These are phyloP conservation scores for Phymastichus coffea DNA, from an alignment of 1,140 invertebrate species.

Conservation along the genomic window DNA sequence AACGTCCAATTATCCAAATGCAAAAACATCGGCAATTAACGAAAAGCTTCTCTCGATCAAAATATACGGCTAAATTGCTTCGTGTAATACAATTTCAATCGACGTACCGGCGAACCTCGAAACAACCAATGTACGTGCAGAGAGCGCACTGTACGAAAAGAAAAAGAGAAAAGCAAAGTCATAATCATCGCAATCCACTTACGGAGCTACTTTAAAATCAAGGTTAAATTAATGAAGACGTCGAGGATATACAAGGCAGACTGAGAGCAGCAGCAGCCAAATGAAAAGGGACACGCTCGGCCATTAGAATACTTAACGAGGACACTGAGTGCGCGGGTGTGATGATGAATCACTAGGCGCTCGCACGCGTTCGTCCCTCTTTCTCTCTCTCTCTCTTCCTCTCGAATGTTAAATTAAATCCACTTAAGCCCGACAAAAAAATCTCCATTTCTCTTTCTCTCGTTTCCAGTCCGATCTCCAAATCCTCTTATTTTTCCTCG, in stretches of 20 bases:
- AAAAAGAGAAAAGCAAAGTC: too few relatives aligned
- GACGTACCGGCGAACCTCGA: too few relatives aligned
- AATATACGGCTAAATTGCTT: too few relatives aligned
- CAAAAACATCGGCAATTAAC: too few relatives aligned
- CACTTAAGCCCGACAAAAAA: conserved; percentile 15
- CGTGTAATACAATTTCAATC: too few relatives aligned
- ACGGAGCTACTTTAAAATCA: too few relatives aligned
- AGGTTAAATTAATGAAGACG: conserved; percentile 16
- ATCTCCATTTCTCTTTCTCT: conserved; percentile 3
- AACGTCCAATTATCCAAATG: too few relatives aligned
- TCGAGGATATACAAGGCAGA: not conserved
- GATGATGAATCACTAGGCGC: conserved; percentile 41
- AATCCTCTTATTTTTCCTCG: not conserved
- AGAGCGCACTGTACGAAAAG: too few relatives aligned
- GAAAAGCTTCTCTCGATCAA: too few relatives aligned
- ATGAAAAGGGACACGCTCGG: too few relatives aligned
- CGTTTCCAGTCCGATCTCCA: not conserved
- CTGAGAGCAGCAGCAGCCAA: not conserved
- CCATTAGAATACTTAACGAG: conserved; percentile 44
- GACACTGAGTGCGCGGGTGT: conserved; percentile 41
- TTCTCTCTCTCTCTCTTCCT: not conserved
- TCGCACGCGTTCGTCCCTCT: conserved; percentile 18
- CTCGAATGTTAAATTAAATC: conserved; percentile 22
- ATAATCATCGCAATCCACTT: too few relatives aligned
- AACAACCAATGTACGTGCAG: too few relatives aligned